These are phyloP conservation scores for Phasia obesa DNA, from an alignment of 2,888 invertebrate species.

Conservation along the genomic window DNA sequence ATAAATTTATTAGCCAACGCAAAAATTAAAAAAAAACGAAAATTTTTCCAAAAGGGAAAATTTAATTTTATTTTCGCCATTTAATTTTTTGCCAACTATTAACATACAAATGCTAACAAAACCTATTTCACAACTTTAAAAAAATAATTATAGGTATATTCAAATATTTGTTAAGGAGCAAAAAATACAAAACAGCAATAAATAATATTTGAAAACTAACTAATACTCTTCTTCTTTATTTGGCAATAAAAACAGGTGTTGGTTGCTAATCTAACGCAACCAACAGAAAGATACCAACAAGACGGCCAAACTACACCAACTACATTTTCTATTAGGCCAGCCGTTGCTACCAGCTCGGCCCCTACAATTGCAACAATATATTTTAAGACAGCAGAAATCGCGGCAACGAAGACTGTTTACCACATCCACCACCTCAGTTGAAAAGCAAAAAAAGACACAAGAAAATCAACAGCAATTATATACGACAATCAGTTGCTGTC, in stretches of 20 bases:
- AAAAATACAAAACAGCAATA: slow-evolving; percentile 34
- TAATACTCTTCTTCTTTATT: slow-evolving; percentile 54
- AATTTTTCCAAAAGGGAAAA: slow-evolving; percentile 57
- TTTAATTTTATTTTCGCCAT: slow-evolving; percentile 30
- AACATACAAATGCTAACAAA: slow-evolving; percentile 40
- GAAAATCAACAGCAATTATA: slow-evolving; percentile 61
- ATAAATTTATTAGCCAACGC: slow-evolving; percentile 30
- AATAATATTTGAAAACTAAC: slow-evolving; percentile 56
- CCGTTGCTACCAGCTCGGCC: slow-evolving; percentile 54
- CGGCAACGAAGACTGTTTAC: slow-evolving; percentile 41
- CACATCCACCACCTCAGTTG: not conserved
- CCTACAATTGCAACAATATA: slow-evolving; percentile 35
- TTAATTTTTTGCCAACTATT: slow-evolving; percentile 33
- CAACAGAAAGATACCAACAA: slow-evolving; percentile 74
- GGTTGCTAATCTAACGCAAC: slow-evolving; percentile 77
- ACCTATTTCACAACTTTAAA: slow-evolving; percentile 43
- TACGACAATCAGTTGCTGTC: slow-evolving; percentile 50
- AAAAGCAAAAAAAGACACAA: slow-evolving; percentile 45
- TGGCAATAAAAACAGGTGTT: slow-evolving; percentile 72
- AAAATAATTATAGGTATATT: slow-evolving; percentile 56
- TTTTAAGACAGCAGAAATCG: slow-evolving; percentile 28
- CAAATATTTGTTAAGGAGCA: slow-evolving; percentile 51
- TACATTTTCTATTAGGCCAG: slow-evolving; percentile 63
- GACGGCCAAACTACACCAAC: slow-evolving; percentile 76
- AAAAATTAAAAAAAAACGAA: slow-evolving; percentile 2